These are phyloP conservation scores for Drosophila crucigera DNA, from an alignment of 2,888 invertebrate genomes.

Conservation along the genomic window DNA sequence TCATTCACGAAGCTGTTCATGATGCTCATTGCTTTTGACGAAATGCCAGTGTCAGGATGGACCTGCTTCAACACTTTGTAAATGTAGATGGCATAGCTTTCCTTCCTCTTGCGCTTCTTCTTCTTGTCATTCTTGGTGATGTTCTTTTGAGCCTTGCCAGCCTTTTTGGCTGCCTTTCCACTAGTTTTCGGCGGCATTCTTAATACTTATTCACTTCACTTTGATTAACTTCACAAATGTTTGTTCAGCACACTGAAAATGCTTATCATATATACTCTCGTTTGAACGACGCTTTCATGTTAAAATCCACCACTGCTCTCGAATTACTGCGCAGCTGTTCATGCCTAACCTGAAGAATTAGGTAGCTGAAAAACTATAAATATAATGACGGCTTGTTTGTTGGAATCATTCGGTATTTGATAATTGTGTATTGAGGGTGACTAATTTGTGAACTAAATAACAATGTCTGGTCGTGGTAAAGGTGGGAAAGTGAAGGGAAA, in stretches of 20 bases:
- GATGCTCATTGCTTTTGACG: slow-evolving; percentile 90
- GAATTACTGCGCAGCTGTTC: not conserved
- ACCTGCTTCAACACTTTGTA: slow-evolving; percentile 86
- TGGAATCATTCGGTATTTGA: slow-evolving; percentile 9
- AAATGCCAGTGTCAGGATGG: slow-evolving; percentile 89
- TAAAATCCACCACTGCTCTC: not conserved
- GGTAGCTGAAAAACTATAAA: slow-evolving; percentile 8
- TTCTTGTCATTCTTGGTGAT: slow-evolving; percentile 86
- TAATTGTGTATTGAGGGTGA: slow-evolving; percentile 17
- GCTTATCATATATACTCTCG: slow-evolving; percentile 23
- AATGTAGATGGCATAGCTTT: slow-evolving; percentile 86
- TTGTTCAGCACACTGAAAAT: not conserved
- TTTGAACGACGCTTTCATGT: slow-evolving; percentile 30
- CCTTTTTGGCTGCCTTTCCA: slow-evolving; percentile 85
- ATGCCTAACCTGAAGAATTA: slow-evolving; percentile 13
- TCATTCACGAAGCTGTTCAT: slow-evolving; percentile 92
- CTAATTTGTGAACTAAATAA: slow-evolving; percentile 17
- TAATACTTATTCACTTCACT: slow-evolving; percentile 16
- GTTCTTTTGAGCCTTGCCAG: slow-evolving; percentile 87
- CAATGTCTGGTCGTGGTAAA: slow-evolving; percentile 84
- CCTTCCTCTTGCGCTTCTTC: slow-evolving; percentile 83
- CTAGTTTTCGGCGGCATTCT: slow-evolving; percentile 84
- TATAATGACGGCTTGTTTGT: too few relatives aligned
- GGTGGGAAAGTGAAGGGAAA: slow-evolving; percentile 85
- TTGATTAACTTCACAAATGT: slow-evolving; percentile 29